Percentiles rank a stretch among this genome's conserved stretches.
Conservation (phyloP, 37 sponge, comb jelly and placozoan species). For the Hormiphora californensis region DNA sequence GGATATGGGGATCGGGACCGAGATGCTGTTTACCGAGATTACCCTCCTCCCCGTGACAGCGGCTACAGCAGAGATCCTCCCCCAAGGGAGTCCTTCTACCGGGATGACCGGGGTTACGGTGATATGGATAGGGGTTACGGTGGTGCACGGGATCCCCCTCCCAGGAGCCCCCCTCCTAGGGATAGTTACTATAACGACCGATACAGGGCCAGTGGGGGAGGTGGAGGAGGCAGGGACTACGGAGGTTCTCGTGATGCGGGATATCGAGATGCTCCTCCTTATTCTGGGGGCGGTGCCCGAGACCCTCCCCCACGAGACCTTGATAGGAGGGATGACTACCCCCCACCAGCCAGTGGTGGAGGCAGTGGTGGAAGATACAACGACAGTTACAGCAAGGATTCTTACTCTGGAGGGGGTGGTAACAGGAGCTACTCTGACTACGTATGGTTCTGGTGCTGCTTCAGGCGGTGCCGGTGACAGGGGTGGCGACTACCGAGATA, state of each 20-base stretch:
- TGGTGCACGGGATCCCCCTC: too few relatives aligned
- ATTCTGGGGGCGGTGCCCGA: too few relatives aligned
- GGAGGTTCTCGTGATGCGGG: slow-evolving; percentile 10
- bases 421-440: too few relatives aligned
- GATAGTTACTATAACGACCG: too few relatives aligned
- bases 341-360: background rate
- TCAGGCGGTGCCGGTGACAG: background rate
- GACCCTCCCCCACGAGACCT: too few relatives aligned
- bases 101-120: background rate
- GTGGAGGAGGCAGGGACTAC: background rate
- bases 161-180: too few relatives aligned
- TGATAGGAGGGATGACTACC: slow-evolving; percentile 15
- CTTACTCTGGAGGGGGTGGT: background rate
- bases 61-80: background rate
- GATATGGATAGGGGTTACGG: background rate
- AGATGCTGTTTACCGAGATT: background rate
- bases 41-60: background rate
- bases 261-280: slow-evolving; percentile 17
- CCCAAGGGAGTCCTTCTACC: background rate
- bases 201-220: background rate
- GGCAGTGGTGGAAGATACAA: background rate
- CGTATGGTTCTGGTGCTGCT: background rate
- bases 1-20: background rate
- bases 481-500: slow-evolving; percentile 23
- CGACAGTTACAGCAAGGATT: background rate